These are phyloP conservation scores for Rhadinocentrus ornatus DNA, from an alignment of 2,797 vertebrate genomes.

Conservation along the genomic window DNA sequence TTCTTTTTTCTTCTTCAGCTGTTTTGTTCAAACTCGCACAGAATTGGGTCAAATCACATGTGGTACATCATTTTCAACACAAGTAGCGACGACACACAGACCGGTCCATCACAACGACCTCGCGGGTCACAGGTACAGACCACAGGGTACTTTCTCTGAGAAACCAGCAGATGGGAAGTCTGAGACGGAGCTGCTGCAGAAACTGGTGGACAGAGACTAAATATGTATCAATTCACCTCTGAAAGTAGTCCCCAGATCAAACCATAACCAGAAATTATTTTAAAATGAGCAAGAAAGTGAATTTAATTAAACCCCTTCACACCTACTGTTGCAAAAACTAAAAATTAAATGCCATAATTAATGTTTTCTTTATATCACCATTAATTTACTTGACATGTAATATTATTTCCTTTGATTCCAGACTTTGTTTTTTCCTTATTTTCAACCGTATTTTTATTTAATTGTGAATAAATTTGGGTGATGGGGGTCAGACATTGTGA, in stretches of 20 bases:
- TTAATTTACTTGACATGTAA: too few species aligned
- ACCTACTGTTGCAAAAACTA: too few species aligned
- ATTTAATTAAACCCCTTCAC: too few species aligned
- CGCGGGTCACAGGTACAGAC: background rate
- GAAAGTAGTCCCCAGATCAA: constrained; percentile 11
- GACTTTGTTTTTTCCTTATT: too few species aligned
- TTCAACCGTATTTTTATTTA: background rate
- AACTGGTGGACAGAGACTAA: constrained; percentile 15
- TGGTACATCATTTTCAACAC: constrained; percentile 60
- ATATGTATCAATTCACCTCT: too few species aligned
- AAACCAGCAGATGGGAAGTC: background rate
- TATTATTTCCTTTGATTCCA: too few species aligned
- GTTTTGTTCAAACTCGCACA: constrained; percentile 64
- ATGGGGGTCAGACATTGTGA: background rate
- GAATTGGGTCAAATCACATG: constrained; percentile 67
- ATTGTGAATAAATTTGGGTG: background rate
- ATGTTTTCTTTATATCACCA: too few species aligned
- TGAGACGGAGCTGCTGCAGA: constrained; percentile 51
- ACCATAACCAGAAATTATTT: background rate
- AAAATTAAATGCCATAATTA: too few species aligned
- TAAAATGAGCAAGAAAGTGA: background rate
- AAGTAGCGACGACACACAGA: constrained; percentile 58
- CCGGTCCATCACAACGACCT: constrained; percentile 46
- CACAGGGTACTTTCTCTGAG: too few species aligned
- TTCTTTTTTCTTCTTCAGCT: constrained; percentile 48